Conservation (phyloP, 2,888 invertebrate species). For the Gortyna flavago region DNA sequence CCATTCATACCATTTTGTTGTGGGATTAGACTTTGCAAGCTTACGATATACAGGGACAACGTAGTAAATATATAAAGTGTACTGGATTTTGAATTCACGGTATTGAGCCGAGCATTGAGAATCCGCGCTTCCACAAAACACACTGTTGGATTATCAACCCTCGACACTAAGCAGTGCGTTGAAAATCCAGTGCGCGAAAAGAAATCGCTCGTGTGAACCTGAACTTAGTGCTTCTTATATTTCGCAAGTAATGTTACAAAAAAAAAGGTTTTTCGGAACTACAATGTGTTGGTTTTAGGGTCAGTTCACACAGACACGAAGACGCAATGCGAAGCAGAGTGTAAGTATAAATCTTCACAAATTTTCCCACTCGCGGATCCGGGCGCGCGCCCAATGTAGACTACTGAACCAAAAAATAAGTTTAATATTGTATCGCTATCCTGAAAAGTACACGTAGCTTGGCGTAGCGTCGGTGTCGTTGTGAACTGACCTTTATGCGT, state of each 20-base stretch:
- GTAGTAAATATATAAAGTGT: too few species aligned
- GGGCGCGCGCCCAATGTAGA: background rate
- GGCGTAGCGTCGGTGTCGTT: background rate
- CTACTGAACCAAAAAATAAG: background rate
- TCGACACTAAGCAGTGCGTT: too few species aligned
- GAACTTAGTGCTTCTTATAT: background rate
- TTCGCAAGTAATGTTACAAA: background rate
- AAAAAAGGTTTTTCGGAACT: background rate
- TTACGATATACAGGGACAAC: too few species aligned
- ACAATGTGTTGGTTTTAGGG: background rate
- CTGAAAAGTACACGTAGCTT: background rate
- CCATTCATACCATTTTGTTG: too few species aligned
- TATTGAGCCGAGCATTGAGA: too few species aligned
- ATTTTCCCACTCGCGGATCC: background rate
- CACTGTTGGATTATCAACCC: too few species aligned
- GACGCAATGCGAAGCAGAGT: background rate
- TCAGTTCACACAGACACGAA: background rate
- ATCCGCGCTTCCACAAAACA: too few species aligned
- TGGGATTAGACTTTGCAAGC: too few species aligned
- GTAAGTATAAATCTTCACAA: too few species aligned
- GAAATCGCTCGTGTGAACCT: background rate
- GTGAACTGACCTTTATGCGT: conserved; percentile 9
- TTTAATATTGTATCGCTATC: background rate
- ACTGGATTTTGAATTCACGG: too few species aligned
- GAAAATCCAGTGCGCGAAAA: too few species aligned